phyloP scores from a whole-genome alignment of 1,140 invertebrate species.

The Pemphigus obesinymphae region DNA sequence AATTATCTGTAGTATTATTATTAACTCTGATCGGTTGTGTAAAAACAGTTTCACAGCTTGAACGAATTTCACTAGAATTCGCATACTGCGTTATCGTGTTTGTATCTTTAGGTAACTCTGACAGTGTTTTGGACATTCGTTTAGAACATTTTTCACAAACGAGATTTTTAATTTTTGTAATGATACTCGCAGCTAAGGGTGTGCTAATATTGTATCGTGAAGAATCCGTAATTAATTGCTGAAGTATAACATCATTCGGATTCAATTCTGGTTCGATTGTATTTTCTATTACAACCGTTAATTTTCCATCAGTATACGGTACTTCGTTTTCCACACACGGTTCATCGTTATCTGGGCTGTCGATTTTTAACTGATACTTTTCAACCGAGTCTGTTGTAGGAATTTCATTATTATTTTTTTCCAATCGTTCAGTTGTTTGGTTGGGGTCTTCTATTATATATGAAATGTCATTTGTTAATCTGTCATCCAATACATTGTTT shows the following conservation, averaged over 20 bases:
- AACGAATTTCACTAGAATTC: not conserved
- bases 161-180: not conserved
- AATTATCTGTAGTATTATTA: not conserved
- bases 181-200: not conserved
- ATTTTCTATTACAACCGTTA: not conserved
- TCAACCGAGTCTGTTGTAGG: too few relatives aligned
- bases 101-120: not conserved
- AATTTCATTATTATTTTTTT: not conserved
- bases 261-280: not conserved
- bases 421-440: not conserved
- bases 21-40: not conserved
- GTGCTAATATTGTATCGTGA: not conserved
- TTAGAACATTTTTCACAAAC: not conserved
- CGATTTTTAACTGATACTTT: not conserved
- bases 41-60: not conserved
- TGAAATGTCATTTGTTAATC: not conserved
- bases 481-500: not conserved
- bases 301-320: not conserved
- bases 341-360: not conserved
- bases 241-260: not conserved
- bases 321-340: not conserved
- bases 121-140: not conserved
- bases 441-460: not conserved
- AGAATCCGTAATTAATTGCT: not conserved
- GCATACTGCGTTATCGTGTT: not conserved